Percentiles rank a stretch among this genome's conserved stretches.
Evolutionary conservation across 2,888 invertebrate species (phyloP).

Genomic region (Cactoblastis cactorum): DNA sequence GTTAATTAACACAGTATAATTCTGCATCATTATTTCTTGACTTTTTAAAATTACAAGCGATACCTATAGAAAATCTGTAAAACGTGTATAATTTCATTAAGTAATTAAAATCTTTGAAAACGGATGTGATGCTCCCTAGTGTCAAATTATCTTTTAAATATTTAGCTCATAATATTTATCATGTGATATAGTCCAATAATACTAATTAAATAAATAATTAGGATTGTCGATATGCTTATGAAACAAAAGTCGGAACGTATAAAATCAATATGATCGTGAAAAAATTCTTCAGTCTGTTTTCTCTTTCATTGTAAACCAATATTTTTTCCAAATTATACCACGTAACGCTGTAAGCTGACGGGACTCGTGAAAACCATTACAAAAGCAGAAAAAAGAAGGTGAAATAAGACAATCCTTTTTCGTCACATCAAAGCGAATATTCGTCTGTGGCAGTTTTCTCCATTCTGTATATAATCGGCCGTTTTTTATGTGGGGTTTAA

Average conservation of each 20-base stretch:
- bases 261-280: background rate
- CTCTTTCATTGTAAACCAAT: conserved; percentile 1
- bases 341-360: background rate
- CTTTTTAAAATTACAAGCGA: too few relatives aligned
- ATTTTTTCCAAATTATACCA: conserved; percentile 4
- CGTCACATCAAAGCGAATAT: conserved; percentile 38
- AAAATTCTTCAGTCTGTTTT: background rate
- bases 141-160: too few relatives aligned
- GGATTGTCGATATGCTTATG: too few relatives aligned
- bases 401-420: conserved; percentile 43
- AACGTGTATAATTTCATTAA: too few relatives aligned
- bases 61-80: too few relatives aligned
- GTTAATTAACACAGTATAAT: background rate
- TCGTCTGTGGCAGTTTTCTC: conserved; percentile 38
- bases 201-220: too few relatives aligned
- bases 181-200: too few relatives aligned
- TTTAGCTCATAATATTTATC: too few relatives aligned
- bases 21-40: too few relatives aligned
- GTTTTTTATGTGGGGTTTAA: conserved; percentile 26
- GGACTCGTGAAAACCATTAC: conserved; percentile 8
- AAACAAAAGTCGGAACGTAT: background rate
- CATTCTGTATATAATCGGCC: conserved; percentile 52
- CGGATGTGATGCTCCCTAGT: too few relatives aligned
- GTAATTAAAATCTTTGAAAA: too few relatives aligned
- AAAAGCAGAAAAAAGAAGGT: conserved; percentile 11